phyloP scores from a whole-genome alignment of 2,113 vertebrate species.

The Chelonoidis abingdonii region DNA sequence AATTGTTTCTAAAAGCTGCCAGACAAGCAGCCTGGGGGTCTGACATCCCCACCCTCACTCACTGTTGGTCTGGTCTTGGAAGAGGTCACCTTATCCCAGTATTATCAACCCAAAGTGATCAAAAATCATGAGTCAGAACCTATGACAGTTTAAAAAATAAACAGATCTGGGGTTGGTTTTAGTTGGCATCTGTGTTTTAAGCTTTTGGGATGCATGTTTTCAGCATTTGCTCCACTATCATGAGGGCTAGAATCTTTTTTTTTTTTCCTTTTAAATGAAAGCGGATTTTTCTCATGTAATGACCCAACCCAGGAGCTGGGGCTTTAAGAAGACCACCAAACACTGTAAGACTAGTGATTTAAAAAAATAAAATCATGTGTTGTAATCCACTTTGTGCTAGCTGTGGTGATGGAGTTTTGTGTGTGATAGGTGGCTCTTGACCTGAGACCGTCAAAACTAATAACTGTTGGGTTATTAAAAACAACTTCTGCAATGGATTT shows the following conservation, averaged over 20 bases:
- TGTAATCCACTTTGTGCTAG: not conserved
- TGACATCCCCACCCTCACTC: not conserved
- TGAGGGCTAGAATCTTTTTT: not conserved
- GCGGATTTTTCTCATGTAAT: not conserved
- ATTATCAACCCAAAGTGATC: not conserved
- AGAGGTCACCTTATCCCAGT: rapidly evolving
- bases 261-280: not conserved
- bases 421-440: not conserved
- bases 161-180: not conserved
- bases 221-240: not conserved
- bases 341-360: not conserved
- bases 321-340: not conserved
- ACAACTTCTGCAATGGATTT: not conserved
- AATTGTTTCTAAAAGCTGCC: not conserved
- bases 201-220: not conserved
- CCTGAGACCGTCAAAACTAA: not conserved
- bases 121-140: not conserved
- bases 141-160: not conserved
- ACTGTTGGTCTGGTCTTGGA: rapidly evolving
- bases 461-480: not conserved
- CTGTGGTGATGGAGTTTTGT: not conserved
- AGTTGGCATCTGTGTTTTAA: not conserved
- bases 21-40: not conserved
- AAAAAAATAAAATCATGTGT: not conserved
- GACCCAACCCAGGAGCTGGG: not conserved